Evolutionary conservation across 2,113 vertebrate species (phyloP).

Genomic region (Aspiorhynchus laticeps): DNA sequence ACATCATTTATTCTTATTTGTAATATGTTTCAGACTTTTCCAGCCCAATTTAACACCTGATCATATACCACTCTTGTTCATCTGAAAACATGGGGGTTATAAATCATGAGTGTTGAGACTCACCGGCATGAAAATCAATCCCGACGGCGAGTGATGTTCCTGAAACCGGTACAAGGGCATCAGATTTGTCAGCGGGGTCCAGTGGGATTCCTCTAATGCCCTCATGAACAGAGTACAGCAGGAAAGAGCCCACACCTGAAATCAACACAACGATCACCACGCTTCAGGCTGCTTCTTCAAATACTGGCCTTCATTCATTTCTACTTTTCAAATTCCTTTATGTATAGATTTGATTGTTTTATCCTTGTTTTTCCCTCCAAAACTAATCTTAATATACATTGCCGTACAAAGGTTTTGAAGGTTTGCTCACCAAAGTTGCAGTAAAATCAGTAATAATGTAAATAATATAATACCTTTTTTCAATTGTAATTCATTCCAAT

Average conservation of each 20-base stretch:
- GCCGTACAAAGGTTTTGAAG: background rate
- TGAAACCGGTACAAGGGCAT: slow-evolving; percentile 93
- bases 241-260: slow-evolving; percentile 95
- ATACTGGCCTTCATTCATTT: background rate
- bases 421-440: background rate
- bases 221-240: slow-evolving; percentile 95
- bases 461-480: background rate
- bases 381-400: background rate
- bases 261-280: slow-evolving; percentile 35
- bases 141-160: slow-evolving; percentile 95
- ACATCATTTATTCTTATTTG: too few species aligned
- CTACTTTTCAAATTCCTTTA: background rate
- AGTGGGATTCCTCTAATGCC: slow-evolving; percentile 95
- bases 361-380: background rate
- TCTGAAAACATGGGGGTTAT: background rate
- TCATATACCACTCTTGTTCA: background rate
- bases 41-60: too few species aligned
- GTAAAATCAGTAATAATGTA: background rate
- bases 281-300: background rate
- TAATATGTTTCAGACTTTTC: too few species aligned
- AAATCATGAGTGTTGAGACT: slow-evolving; percentile 22
- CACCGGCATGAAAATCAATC: slow-evolving; percentile 97
- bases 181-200: slow-evolving; percentile 93
- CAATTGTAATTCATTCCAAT: too few species aligned
- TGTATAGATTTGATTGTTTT: background rate